A percentile compares a stretch with the other conserved stretches of the same genome.
Evolutionary conservation across 2,113 vertebrate genomes (phyloP).

Genomic region (Triplophysa rosa): DNA sequence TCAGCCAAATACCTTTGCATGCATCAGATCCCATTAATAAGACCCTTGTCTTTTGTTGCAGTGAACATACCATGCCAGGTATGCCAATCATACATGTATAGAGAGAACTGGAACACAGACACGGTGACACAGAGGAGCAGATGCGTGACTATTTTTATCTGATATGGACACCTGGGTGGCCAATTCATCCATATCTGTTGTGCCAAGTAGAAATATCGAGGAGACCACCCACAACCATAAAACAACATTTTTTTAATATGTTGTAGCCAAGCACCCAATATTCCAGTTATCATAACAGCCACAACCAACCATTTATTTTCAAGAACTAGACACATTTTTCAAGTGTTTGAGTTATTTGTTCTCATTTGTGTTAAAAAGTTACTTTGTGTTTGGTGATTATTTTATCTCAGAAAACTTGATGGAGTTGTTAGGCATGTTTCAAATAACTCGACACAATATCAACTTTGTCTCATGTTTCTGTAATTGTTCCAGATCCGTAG

Average conservation of each 20-base stretch:
- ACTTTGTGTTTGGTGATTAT: no score
- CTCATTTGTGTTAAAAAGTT: no score
- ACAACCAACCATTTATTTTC: background rate
- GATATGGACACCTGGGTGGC: constrained; percentile 51
- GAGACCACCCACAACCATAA: constrained; percentile 35
- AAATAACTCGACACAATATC: no score
- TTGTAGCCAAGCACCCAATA: background rate
- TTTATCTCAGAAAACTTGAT: no score
- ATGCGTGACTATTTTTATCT: constrained; percentile 51
- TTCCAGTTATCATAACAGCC: background rate
- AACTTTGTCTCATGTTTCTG: no score
- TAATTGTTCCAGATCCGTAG: no score
- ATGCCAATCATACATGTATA: constrained; percentile 10
- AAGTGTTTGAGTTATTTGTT: no score
- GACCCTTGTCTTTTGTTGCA: background rate
- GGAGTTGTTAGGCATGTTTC: no score
- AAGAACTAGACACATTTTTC: no score
- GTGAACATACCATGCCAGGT: constrained; percentile 16
- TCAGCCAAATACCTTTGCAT: background rate
- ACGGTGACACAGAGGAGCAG: constrained; percentile 39
- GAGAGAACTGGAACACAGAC: background rate
- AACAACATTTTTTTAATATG: background rate
- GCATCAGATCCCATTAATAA: background rate
- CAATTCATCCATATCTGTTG: background rate
- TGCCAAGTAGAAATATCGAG: background rate